Evolutionary conservation across 2,888 invertebrate species (phyloP), one percentile per base, ranked within the genome.

Genomic region (Agrilus biguttatus): DNA sequence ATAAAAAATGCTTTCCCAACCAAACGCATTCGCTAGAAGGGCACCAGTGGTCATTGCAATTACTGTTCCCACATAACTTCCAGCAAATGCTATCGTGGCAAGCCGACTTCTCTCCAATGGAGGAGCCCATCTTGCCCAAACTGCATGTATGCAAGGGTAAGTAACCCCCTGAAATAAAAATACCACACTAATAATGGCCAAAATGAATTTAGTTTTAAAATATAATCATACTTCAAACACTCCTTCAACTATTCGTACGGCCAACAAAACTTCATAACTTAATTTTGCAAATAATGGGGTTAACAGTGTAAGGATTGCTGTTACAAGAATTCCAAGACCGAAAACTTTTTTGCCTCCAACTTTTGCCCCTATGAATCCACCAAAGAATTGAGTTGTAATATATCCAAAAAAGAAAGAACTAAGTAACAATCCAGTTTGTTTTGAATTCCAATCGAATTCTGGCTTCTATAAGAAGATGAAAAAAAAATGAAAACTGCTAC

Each of bases 331-430:
- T 14, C 88, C 88, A 47, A 78, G 65, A 19, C 85, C 87, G 60
- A 83, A 84, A 13, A 86, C 77, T 53, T 79, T 74, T 70, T 87
- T 87, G 47, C 91, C 93, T 51, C 93, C 93, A 59, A 88, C 76
- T 61, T 77, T 78, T 52, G 83, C 77, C 3, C 87, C 85, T 40
- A 93, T 66, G 75, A 82, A 86, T 39, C 90, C 90, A 1, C 89
- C 90, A 1, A 83, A 73, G 34, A 90, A 68, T 63, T 86, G 90
- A 0, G 90, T 90, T 45, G 83, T 64, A 44, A 90, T 76, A 64
- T 91, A 91, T 0, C 90, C 90, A 58, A 88, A 89, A 70, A 91
- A 91, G 67, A 91, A 91, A 0, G 88, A 85, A 55, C 87, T 86
- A 41, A 91, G 66, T 28, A 91, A 76, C 41, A 83, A 66, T 0